phyloP scores from a whole-genome alignment of 1,140 invertebrate species.

The Campodea augens region DNA sequence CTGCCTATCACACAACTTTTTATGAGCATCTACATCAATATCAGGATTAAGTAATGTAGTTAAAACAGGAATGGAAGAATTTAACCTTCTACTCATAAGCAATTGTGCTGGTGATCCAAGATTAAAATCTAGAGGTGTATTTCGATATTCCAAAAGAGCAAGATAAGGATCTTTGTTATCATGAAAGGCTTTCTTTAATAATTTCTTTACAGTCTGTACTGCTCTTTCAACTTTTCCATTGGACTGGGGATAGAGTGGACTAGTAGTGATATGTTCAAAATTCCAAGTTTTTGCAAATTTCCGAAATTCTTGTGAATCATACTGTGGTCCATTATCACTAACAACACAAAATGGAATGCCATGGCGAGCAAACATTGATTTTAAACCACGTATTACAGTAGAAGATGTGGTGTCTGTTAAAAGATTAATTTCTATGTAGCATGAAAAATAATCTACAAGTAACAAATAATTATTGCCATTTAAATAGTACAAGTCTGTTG shows the following conservation, averaged over 20 bases:
- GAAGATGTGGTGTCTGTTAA: constrained; percentile 11
- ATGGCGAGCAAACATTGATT: constrained; percentile 13
- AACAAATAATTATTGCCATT: too few species aligned
- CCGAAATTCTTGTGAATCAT: constrained; percentile 12
- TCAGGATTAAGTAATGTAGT: too few species aligned
- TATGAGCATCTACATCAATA: too few species aligned
- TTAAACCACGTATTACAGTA: constrained; percentile 11
- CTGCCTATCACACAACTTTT: too few species aligned
- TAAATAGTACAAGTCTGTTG: too few species aligned
- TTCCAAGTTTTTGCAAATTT: constrained; percentile 13
- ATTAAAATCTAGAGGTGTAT: too few species aligned
- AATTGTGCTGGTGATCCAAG: too few species aligned
- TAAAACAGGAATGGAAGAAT: too few species aligned
- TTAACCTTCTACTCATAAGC: too few species aligned
- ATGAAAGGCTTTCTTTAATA: constrained; percentile 15
- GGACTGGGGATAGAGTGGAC: constrained; percentile 14
- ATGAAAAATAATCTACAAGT: constrained; percentile 16
- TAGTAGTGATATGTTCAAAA: constrained; percentile 17
- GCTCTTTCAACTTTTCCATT: constrained; percentile 12
- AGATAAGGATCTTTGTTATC: too few species aligned
- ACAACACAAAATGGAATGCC: too few species aligned
- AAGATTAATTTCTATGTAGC: constrained; percentile 14
- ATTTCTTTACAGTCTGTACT: constrained; percentile 14
- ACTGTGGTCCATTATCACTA: constrained; percentile 13
- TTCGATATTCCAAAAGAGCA: too few species aligned